Conservation (phyloP, 2,113 vertebrate genomes). For the Cephalophus harveyi region DNA sequence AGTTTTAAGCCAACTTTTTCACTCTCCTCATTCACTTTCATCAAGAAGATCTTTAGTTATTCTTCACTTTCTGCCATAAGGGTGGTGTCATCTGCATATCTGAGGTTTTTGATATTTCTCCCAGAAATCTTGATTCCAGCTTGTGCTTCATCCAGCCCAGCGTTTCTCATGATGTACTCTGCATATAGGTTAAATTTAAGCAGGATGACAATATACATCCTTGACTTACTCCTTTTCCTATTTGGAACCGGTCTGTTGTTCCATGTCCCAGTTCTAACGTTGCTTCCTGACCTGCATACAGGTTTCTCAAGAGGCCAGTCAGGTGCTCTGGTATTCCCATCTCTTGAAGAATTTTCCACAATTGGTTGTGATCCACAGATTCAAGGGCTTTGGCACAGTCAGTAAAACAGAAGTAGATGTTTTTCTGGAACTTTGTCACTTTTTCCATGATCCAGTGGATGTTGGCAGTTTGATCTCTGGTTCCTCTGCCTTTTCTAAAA, state of each 20-base stretch:
- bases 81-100: neutral
- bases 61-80: neutral
- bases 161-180: neutral
- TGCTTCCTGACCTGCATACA: neutral
- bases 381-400: neutral
- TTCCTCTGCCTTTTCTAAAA: neutral
- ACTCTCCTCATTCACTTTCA: neutral
- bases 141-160: neutral
- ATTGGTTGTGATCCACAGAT: neutral
- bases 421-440: neutral
- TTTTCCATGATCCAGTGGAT: neutral
- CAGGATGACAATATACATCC: neutral
- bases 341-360: neutral
- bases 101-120: neutral
- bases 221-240: neutral
- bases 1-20: neutral
- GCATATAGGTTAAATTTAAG: neutral
- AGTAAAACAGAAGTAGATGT: neutral
- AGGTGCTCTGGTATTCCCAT: neutral
- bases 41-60: neutral
- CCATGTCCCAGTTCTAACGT: neutral
- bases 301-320: neutral
- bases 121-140: neutral
- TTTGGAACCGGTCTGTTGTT: neutral
- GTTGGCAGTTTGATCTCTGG: neutral